These are phyloP conservation scores for Nematopogon swammerdamellus DNA, from an alignment of 2,888 invertebrate species.

Conservation along the genomic window DNA sequence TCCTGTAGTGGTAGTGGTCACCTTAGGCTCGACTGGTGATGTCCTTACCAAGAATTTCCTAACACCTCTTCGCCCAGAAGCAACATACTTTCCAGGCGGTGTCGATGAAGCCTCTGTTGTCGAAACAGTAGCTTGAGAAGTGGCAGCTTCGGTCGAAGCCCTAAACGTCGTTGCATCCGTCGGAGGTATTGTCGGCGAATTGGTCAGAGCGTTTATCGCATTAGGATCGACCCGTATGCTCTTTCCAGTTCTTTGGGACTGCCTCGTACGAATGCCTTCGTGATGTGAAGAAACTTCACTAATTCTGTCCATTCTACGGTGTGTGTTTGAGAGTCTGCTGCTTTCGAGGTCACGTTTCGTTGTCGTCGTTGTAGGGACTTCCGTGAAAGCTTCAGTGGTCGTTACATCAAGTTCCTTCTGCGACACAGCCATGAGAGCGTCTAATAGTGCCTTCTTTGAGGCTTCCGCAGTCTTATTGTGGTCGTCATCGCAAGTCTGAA, in stretches of 20 bases:
- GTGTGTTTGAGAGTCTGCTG: constrained; percentile 21
- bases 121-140: constrained; percentile 20
- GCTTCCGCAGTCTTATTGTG: constrained; percentile 69
- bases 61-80: constrained; percentile 30
- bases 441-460: constrained; percentile 64
- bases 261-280: constrained; percentile 18
- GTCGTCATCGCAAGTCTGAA: constrained; percentile 74
- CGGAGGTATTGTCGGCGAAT: constrained; percentile 18
- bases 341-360: constrained; percentile 22
- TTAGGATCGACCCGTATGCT: constrained; percentile 33
- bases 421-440: constrained; percentile 65
- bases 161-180: constrained; percentile 2
- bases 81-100: constrained; percentile 20
- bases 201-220: constrained; percentile 37
- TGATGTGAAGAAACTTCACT: constrained; percentile 18
- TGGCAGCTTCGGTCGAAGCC: constrained; percentile 21
- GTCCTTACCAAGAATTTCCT: constrained; percentile 31
- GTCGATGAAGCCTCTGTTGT: constrained; percentile 23
- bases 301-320: constrained; percentile 24
- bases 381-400: constrained; percentile 27
- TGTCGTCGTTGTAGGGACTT: constrained; percentile 20
- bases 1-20: constrained; percentile 24
- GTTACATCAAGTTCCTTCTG: constrained; percentile 53
- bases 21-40: constrained; percentile 22
- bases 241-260: constrained; percentile 28